Conservation (phyloP, 2,797 vertebrate species). For the Cephalopachus bancanus region DNA sequence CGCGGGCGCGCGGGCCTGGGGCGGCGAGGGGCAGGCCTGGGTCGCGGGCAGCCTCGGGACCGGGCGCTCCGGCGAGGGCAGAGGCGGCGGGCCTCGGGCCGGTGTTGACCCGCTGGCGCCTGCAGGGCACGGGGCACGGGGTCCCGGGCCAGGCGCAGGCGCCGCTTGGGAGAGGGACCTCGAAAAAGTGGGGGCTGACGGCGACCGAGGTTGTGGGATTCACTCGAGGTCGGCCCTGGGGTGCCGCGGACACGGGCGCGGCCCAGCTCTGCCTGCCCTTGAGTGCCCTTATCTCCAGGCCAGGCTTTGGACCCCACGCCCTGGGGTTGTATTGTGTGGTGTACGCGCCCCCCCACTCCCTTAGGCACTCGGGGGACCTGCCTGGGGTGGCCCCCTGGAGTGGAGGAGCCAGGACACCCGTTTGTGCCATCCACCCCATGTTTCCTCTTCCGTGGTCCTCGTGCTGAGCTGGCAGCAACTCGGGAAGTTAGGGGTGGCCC, state of each 20-base stretch:
- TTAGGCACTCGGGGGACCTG: neutral
- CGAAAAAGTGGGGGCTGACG: neutral
- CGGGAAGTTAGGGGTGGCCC: conserved; percentile 55
- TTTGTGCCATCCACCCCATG: neutral
- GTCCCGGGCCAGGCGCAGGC: neutral
- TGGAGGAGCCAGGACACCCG: neutral
- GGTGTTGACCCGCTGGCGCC: neutral
- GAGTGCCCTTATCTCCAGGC: conserved; percentile 74
- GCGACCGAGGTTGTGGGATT: neutral
- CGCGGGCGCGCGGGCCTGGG: neutral
- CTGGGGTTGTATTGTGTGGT: neutral
- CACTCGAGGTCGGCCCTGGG: neutral
- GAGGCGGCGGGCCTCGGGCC: neutral
- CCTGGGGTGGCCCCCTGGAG: neutral
- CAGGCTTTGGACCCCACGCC: neutral
- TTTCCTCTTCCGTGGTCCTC: conserved; percentile 9
- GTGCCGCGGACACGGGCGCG: neutral
- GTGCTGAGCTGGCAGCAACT: neutral
- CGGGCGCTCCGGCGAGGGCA: no score
- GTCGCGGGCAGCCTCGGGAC: neutral
- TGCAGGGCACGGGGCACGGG: neutral
- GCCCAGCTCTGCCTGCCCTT: conserved; percentile 75
- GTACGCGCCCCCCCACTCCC: neutral
- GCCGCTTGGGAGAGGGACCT: neutral
- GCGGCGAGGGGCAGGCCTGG: neutral